Conservation (phyloP, 2,888 invertebrate species). For the Netelia fuscicornis region DNA sequence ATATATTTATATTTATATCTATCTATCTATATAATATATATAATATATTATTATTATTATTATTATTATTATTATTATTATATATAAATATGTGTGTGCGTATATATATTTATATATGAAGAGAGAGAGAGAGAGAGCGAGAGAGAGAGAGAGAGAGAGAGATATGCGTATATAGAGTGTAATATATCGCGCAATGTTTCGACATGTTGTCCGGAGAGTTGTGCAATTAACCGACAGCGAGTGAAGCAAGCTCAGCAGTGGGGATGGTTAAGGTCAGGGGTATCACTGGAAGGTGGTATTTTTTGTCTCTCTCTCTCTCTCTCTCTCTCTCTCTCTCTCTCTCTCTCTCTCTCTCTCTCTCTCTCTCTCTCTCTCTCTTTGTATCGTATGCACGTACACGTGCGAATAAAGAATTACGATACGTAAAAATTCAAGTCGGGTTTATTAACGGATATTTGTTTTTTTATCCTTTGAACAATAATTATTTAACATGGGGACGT, state of each 20-base stretch:
- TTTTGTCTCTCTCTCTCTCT: neutral
- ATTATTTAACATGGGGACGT: too few relatives aligned
- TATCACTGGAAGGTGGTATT: slow-evolving; percentile 73
- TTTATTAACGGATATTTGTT: neutral
- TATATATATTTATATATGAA: too few relatives aligned
- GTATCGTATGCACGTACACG: slow-evolving; percentile 22
- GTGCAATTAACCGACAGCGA: slow-evolving; percentile 78
- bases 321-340: slow-evolving; percentile 15
- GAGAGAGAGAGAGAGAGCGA: too few relatives aligned
- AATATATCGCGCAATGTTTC: slow-evolving; percentile 74
- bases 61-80: too few relatives aligned
- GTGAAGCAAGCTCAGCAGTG: slow-evolving; percentile 54
- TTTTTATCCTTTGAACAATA: neutral
- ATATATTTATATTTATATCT: too few relatives aligned
- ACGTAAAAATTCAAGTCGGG: neutral
- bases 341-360: too few relatives aligned
- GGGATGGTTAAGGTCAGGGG: slow-evolving; percentile 82
- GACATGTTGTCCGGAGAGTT: slow-evolving; percentile 77
- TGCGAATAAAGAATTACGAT: slow-evolving; percentile 11
- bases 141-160: too few relatives aligned
- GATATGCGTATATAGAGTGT: neutral
- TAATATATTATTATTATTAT: too few relatives aligned
- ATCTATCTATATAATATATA: too few relatives aligned
- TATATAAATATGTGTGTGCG: too few relatives aligned
- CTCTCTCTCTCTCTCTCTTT: too few relatives aligned